phyloP scores from a whole-genome alignment of 2,888 invertebrate species.

The Xanthorhoe spadicearia region DNA sequence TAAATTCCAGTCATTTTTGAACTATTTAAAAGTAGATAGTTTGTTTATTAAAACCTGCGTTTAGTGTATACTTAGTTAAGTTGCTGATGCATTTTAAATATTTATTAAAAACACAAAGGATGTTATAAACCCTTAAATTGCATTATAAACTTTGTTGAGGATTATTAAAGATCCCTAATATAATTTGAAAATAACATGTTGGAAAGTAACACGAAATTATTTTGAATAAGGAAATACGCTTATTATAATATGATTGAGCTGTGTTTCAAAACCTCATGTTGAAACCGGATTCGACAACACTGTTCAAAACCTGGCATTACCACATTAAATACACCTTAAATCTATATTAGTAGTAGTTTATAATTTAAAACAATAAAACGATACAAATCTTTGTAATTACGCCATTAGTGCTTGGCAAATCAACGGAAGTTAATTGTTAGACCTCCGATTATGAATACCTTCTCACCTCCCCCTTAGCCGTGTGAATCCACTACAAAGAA shows the following conservation, averaged over 20 bases:
- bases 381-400: slow-evolving; percentile 68
- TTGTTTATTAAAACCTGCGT: too few relatives aligned
- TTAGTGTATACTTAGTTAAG: too few relatives aligned
- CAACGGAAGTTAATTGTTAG: slow-evolving; percentile 76
- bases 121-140: neutral
- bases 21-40: neutral
- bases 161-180: neutral
- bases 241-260: slow-evolving; percentile 9
- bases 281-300: slow-evolving; percentile 27
- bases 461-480: slow-evolving; percentile 66
- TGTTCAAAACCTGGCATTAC: slow-evolving; percentile 44
- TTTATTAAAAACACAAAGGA: too few relatives aligned
- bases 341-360: slow-evolving; percentile 46
- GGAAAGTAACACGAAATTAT: neutral
- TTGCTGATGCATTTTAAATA: too few relatives aligned
- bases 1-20: neutral
- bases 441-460: slow-evolving; percentile 65
- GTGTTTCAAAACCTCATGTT: slow-evolving; percentile 13
- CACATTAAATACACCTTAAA: slow-evolving; percentile 40
- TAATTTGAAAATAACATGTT: neutral
- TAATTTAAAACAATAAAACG: slow-evolving; percentile 58
- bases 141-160: neutral
- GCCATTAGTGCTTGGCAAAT: slow-evolving; percentile 66
- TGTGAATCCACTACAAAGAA: slow-evolving; percentile 68
- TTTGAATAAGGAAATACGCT: neutral